phyloP scores from a whole-genome alignment of 2,797 vertebrate species.

The Chelonia mydas region DNA sequence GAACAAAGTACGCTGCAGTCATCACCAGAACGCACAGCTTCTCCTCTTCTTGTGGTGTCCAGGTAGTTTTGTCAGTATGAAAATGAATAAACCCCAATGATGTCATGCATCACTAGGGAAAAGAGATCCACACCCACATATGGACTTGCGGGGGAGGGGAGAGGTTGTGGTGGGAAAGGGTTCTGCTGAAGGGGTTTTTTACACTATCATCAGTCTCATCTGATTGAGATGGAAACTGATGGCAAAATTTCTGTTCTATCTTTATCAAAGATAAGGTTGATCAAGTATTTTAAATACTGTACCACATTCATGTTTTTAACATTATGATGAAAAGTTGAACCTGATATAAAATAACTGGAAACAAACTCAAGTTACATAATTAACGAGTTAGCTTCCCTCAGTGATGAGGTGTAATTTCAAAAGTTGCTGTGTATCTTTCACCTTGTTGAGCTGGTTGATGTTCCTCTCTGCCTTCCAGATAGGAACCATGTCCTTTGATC shows the following conservation, averaged over 20 bases:
- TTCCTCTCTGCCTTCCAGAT: not conserved
- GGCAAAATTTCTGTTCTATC: conserved; percentile 11
- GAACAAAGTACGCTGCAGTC: conserved; percentile 16
- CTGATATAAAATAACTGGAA: not conserved
- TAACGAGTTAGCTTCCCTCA: not conserved
- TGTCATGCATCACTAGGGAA: conserved; percentile 1
- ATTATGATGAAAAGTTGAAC: not conserved
- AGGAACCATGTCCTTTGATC: fast-evolving
- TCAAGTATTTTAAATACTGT: not conserved
- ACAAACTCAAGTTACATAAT: not conserved
- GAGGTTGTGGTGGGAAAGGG: not conserved
- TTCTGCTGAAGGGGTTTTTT: not conserved
- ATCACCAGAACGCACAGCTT: conserved; percentile 52
- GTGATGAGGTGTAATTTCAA: not conserved
- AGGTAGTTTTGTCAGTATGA: not conserved
- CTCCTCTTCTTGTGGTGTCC: conserved; percentile 31
- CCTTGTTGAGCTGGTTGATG: not conserved
- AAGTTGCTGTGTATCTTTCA: not conserved
- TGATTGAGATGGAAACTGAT: not conserved
- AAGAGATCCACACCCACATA: conserved; percentile 54
- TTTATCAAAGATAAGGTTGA: not conserved
- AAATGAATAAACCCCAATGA: conserved; percentile 3
- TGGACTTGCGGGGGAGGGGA: not conserved
- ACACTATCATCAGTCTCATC: not conserved
- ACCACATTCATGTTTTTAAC: not conserved